These are phyloP conservation scores for Rhineura floridana DNA, from an alignment of 2,113 vertebrate genomes.

Conservation along the genomic window DNA sequence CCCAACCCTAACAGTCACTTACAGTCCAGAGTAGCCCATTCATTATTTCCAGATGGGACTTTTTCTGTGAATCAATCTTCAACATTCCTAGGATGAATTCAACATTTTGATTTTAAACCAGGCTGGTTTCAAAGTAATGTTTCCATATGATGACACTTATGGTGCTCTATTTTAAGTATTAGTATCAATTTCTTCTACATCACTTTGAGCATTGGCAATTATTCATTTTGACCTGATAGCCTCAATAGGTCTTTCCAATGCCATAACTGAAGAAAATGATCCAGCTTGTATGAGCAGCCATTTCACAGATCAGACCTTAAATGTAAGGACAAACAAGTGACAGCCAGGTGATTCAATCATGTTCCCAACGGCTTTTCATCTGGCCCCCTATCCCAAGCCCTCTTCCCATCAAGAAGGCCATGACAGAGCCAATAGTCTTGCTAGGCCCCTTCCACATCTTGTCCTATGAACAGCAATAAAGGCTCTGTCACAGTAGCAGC, in stretches of 20 bases:
- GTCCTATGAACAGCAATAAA: too few species aligned
- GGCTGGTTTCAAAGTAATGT: background rate
- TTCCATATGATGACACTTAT: background rate
- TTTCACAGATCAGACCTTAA: background rate
- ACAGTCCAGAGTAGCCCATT: rapidly evolving
- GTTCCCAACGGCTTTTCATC: background rate
- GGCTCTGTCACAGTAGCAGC: background rate
- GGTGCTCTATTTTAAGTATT: too few species aligned
- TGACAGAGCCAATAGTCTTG: too few species aligned
- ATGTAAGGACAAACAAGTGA: background rate
- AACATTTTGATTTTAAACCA: background rate
- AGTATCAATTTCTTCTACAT: background rate
- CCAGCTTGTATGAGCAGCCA: background rate
- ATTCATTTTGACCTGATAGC: too few species aligned
- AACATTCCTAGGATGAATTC: background rate
- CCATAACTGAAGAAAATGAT: background rate
- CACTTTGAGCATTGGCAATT: background rate
- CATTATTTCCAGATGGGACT: background rate
- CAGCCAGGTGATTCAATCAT: background rate
- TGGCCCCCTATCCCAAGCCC: background rate
- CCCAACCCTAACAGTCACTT: rapidly evolving
- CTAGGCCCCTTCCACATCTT: too few species aligned
- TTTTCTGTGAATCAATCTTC: background rate
- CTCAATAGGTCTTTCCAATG: background rate
- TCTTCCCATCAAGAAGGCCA: background rate